phyloP scores from a whole-genome alignment of 2,888 invertebrate genomes.

The Teleiodes luculella region DNA sequence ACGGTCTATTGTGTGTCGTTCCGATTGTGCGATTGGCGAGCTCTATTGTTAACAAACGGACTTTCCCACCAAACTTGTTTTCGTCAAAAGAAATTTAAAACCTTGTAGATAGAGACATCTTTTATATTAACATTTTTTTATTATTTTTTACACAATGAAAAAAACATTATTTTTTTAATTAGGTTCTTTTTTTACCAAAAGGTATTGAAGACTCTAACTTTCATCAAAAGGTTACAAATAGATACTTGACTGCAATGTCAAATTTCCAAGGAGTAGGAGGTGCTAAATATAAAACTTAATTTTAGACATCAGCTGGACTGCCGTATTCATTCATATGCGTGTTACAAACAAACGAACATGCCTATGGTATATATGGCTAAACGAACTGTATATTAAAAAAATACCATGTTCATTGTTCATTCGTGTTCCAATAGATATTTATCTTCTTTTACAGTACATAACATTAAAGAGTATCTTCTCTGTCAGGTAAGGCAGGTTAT shows the following conservation, averaged over 20 bases:
- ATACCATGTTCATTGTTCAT: no score
- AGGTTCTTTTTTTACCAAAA: background rate
- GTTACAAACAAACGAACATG: conserved; percentile 8
- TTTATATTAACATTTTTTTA: conserved; percentile 29
- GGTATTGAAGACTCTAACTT: no score
- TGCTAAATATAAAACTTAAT: conserved; percentile 15
- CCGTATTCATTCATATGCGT: conserved; percentile 4
- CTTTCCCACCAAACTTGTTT: conserved; percentile 46
- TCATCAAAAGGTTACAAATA: background rate
- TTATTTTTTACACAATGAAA: conserved; percentile 14
- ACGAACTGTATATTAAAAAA: no score
- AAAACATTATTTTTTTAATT: background rate
- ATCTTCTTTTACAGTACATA: no score
- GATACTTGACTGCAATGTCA: conserved; percentile 2
- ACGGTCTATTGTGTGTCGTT: conserved; percentile 64
- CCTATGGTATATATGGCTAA: conserved; percentile 4
- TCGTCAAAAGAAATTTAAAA: conserved; percentile 32
- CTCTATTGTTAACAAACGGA: conserved; percentile 51
- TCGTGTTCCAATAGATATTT: no score
- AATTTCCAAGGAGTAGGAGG: conserved; percentile 9
- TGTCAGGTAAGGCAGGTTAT: no score
- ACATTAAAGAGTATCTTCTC: no score
- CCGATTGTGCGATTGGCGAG: conserved; percentile 65
- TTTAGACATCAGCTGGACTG: conserved; percentile 13
- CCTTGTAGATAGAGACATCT: conserved; percentile 25